phyloP scores from a whole-genome alignment of 2,113 vertebrate species.

The Camelus bactrianus region DNA sequence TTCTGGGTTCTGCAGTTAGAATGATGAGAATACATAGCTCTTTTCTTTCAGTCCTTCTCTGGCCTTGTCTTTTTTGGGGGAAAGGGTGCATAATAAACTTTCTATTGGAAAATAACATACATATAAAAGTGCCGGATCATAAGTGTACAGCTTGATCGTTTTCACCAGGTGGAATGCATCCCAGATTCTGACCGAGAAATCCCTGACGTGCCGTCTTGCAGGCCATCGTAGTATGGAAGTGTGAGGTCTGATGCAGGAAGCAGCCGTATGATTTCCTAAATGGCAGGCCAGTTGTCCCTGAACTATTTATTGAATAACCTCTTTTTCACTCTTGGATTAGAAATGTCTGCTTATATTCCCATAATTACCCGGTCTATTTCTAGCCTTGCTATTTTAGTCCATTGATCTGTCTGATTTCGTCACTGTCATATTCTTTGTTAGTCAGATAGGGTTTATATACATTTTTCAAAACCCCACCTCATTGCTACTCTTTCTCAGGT shows the following conservation, averaged over 20 bases:
- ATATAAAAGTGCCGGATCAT: neutral
- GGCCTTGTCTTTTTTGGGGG: neutral
- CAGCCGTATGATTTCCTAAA: neutral
- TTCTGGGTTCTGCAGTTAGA: neutral
- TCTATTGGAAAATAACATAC: neutral
- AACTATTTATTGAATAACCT: neutral
- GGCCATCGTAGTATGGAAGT: neutral
- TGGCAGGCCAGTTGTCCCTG: neutral
- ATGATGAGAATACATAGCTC: neutral
- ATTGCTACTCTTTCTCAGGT: neutral
- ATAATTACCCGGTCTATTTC: neutral
- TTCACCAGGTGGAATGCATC: neutral
- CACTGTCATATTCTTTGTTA: neutral
- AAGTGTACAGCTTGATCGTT: neutral
- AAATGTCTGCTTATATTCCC: neutral
- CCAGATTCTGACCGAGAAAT: neutral
- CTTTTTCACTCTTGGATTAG: neutral
- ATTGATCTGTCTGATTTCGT: neutral
- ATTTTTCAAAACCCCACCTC: neutral
- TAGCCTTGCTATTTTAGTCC: neutral
- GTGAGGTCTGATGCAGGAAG: neutral
- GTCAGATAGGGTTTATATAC: neutral
- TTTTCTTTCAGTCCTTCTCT: neutral
- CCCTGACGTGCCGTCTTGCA: neutral
- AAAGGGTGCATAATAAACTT: neutral